These are phyloP conservation scores for Antrozous pallidus DNA, from an alignment of 2,797 vertebrate genomes.

Conservation along the genomic window DNA sequence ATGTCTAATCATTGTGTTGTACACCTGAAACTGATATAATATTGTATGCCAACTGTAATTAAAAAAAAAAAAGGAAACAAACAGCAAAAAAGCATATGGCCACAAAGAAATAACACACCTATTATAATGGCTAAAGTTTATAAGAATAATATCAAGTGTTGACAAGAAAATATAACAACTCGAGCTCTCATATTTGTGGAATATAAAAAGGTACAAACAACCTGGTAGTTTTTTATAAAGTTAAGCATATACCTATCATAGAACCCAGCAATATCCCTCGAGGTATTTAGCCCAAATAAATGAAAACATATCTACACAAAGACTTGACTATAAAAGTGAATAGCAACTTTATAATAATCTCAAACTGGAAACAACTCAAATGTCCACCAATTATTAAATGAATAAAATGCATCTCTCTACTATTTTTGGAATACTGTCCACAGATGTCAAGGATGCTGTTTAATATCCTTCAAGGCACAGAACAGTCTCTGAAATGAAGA, in stretches of 20 bases:
- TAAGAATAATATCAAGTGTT: slow-evolving; percentile 23
- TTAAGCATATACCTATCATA: background rate
- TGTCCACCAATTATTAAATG: background rate
- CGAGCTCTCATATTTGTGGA: background rate
- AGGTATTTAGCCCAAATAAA: background rate
- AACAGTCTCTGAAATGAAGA: background rate
- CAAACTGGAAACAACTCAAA: background rate
- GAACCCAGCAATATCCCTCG: background rate
- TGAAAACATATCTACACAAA: slow-evolving; percentile 2
- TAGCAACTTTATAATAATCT: background rate
- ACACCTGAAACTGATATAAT: background rate
- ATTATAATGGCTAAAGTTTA: background rate
- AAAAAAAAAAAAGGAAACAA: background rate
- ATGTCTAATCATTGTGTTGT: background rate
- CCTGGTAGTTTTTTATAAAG: background rate
- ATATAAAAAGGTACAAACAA: background rate
- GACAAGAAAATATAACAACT: background rate
- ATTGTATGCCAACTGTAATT: background rate
- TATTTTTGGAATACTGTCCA: background rate
- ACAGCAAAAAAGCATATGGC: background rate
- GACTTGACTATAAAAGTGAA: background rate
- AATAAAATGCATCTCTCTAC: background rate
- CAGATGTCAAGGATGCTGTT: background rate
- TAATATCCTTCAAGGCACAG: background rate
- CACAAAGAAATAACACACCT: background rate